Base-by-base conservation (phyloP, 2,113 vertebrate species). In the Corynorhinus townsendii region DNA sequence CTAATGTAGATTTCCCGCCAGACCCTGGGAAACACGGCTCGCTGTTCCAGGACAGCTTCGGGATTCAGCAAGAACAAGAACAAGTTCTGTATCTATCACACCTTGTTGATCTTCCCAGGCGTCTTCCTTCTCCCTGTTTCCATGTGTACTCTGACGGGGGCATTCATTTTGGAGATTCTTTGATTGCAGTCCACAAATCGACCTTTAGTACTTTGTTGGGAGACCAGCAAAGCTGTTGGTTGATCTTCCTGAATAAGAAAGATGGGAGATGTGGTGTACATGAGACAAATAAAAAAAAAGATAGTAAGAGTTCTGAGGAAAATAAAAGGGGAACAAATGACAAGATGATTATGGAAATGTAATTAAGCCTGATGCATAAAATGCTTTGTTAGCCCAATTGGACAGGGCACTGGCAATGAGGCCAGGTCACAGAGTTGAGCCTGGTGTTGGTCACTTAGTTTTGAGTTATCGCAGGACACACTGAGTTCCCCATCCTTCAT, bases 1-100 rank as follows among this genome's bases (percentile, higher is more conserved):
- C 68, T 96, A 94, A 95, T 94, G 56, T 93, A 87, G 95, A 96
- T 92, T 96, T 95, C 92, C 72, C 92, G 95, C 91, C 0, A 82
- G 66, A 73, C 5, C 86, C 28, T 69, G 59, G 90, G 83, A 85
- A 97, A 92, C 93, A 81, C 92, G 8, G 6, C 26, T 6, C 15
- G 17, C 17, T 49, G 45, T 62, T 69, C 26, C 81, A 62, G 35
- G 30, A 69, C 49, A 88, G 45, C 33, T 56, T 81, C 52, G 3
- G 35, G 20, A 82, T 47, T 77, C 30, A 52, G 88, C 2, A 52
- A 24, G 33, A 49, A 75, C 66, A 38, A 64, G 26, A 47, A 77
- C 94, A n/a, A 82, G 1, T 4, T 47, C 35, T 0, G 19, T 28
- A 35, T 52, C 56, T 71, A 49, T n/a, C 14, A 82, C 22, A 40